Percentiles rank a stretch among this genome's conserved stretches.
These are phyloP conservation scores for Rhadina sibilatrix DNA, from an alignment of 2,113 vertebrate genomes.

Conservation along the genomic window DNA sequence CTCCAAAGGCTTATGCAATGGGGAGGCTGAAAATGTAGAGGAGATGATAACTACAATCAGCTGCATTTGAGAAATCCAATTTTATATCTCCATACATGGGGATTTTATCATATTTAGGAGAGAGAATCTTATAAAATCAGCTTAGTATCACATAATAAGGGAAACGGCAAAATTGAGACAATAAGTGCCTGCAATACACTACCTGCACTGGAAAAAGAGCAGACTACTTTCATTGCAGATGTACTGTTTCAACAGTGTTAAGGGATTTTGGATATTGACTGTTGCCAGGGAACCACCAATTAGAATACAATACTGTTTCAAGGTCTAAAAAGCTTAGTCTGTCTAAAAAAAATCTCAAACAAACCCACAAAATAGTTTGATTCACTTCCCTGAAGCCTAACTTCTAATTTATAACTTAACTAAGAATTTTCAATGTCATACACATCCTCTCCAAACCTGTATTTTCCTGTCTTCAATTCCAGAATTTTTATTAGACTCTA, in stretches of 20 bases:
- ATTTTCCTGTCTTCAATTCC: not conserved
- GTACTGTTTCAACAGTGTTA: not conserved
- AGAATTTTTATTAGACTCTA: not conserved
- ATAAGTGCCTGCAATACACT: not conserved
- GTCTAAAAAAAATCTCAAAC: not conserved
- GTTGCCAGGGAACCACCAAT: not conserved
- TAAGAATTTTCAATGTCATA: not conserved
- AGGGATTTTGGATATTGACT: not conserved
- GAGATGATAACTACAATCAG: not conserved
- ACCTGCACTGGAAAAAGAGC: not conserved
- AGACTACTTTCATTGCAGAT: not conserved
- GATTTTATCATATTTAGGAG: not conserved
- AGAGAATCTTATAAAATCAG: not conserved
- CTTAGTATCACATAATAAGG: not conserved
- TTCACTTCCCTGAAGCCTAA: not conserved
- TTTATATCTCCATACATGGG: not conserved
- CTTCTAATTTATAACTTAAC: not conserved
- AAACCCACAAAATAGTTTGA: not conserved
- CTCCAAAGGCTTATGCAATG: not conserved
- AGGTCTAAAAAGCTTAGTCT: not conserved
- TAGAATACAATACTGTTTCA: not conserved
- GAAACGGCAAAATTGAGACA: not conserved
- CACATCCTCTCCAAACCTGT: not conserved
- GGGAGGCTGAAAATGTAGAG: not conserved
- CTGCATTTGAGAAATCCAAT: not conserved